Conservation (phyloP, 2,888 invertebrate species). For the Drosophila rubida region DNA sequence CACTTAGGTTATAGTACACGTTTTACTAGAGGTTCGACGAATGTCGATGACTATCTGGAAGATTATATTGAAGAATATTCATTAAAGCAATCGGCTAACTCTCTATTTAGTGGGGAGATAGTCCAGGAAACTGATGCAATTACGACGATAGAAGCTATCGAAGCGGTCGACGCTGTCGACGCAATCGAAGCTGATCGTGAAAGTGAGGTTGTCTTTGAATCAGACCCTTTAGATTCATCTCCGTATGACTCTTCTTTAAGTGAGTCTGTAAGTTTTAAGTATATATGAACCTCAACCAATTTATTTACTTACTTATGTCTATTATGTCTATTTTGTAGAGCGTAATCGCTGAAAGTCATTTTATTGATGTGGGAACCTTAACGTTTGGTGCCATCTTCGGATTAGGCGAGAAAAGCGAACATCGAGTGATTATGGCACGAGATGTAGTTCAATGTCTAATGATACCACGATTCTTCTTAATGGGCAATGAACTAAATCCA, state of each 20-base stretch:
- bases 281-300: neutral
- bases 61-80: neutral
- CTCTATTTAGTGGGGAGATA: neutral
- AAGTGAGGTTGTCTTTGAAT: constrained; percentile 5
- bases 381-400: constrained; percentile 86
- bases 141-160: neutral
- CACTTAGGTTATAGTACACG: neutral
- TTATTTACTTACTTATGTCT: neutral
- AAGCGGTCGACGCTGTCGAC: neutral
- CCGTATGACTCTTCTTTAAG: neutral
- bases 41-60: too few species aligned
- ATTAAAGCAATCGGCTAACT: neutral
- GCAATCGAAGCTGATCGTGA: too few species aligned
- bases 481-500: constrained; percentile 85
- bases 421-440: constrained; percentile 89
- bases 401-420: constrained; percentile 89
- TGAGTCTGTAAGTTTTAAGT: neutral
- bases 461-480: constrained; percentile 89
- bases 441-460: constrained; percentile 88
- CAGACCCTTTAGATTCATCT: constrained; percentile 6
- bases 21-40: neutral
- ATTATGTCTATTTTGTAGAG: constrained; percentile 10
- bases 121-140: neutral
- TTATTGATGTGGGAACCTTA: constrained; percentile 83
- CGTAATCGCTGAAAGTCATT: constrained; percentile 70